phyloP scores from a whole-genome alignment of 2,888 invertebrate species.

The Hemaris fuciformis region DNA sequence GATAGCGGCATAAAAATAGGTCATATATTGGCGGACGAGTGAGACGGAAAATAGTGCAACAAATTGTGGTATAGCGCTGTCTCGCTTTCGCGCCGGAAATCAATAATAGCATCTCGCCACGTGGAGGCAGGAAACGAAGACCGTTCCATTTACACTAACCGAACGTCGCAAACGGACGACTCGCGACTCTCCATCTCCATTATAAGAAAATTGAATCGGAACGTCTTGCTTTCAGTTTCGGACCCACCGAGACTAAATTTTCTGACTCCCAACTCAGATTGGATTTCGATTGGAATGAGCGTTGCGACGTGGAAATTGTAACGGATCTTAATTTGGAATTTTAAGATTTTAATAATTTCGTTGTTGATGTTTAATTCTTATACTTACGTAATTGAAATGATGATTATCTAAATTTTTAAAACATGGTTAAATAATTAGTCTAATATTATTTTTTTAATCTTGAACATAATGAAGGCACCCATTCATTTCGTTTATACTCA shows the following conservation, averaged over 20 bases:
- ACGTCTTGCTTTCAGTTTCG: constrained; percentile 34
- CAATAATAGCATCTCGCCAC: constrained; percentile 80
- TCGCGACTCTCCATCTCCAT: constrained; percentile 40
- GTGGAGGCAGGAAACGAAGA: constrained; percentile 72
- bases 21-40: constrained; percentile 77
- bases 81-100: constrained; percentile 77
- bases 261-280: constrained; percentile 33
- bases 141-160: constrained; percentile 69
- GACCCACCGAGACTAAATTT: constrained; percentile 8
- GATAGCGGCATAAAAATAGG: constrained; percentile 80
- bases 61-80: constrained; percentile 72
- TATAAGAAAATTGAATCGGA: constrained; percentile 58
- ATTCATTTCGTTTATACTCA: background rate
- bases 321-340: constrained; percentile 21
- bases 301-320: constrained; percentile 20
- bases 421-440: too few relatives aligned
- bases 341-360: constrained; percentile 16
- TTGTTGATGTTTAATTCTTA: background rate
- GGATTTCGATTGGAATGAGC: constrained; percentile 38
- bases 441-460: too few relatives aligned
- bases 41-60: constrained; percentile 78
- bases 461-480: too few relatives aligned
- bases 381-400: background rate
- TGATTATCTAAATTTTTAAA: background rate
- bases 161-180: constrained; percentile 55